These are phyloP conservation scores for Paracyclopina nana DNA, from an alignment of 1,140 invertebrate species.

Conservation along the genomic window DNA sequence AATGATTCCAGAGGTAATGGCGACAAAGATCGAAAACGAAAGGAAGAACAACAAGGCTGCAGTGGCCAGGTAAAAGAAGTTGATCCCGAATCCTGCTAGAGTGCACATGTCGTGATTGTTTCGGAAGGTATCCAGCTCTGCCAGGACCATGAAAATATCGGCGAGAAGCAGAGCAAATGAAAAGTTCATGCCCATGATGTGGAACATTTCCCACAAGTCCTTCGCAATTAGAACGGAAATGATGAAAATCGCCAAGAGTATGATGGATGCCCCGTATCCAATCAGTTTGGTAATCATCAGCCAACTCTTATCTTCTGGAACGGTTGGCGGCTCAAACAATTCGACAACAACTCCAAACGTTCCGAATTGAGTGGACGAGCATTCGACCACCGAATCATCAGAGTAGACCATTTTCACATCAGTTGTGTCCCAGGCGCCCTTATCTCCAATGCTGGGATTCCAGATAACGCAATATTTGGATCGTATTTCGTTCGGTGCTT, in stretches of 20 bases:
- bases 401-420: conserved; percentile 3
- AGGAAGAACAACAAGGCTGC: not conserved
- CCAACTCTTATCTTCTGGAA: conserved; percentile 3
- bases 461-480: conserved; percentile 11
- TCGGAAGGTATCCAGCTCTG: conserved; percentile 6
- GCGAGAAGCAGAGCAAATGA: not conserved
- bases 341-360: conserved; percentile 8
- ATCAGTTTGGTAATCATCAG: conserved; percentile 7
- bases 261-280: conserved; percentile 2
- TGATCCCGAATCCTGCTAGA: not conserved
- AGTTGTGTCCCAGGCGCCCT: conserved; percentile 12
- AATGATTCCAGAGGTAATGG: conserved; percentile 13
- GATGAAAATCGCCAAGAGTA: conserved; percentile 6
- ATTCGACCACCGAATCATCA: not conserved
- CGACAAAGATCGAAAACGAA: conserved; percentile 8
- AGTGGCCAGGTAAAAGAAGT: conserved; percentile 5
- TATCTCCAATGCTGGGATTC: conserved; percentile 10
- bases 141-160: conserved; percentile 11
- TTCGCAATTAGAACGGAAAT: not conserved
- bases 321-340: not conserved
- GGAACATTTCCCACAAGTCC: conserved; percentile 14
- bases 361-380: conserved; percentile 4
- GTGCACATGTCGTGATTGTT: not conserved
- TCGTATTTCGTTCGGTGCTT: not conserved
- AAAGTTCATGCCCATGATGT: conserved; percentile 3